Percentiles rank a stretch among this genome's conserved stretches.
Conservation (phyloP, 2,797 vertebrate genomes). For the Pterois miles region DNA sequence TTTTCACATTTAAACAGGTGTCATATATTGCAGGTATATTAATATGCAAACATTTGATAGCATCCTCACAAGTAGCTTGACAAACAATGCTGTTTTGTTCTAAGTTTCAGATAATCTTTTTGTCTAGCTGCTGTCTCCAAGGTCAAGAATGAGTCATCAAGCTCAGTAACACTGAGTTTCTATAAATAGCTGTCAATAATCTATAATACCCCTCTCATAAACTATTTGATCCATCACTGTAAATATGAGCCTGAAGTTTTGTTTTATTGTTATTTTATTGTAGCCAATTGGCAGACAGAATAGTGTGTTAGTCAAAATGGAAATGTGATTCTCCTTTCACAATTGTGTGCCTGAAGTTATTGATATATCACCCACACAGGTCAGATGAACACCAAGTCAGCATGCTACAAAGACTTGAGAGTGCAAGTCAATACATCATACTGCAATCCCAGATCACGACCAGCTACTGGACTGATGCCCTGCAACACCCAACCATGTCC, state of each 20-base stretch:
- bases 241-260: background rate
- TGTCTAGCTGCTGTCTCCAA: background rate
- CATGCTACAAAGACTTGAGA: conserved; percentile 87
- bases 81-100: background rate
- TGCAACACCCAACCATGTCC: conserved; percentile 89
- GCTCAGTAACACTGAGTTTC: background rate
- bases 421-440: conserved; percentile 86
- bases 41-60: conserved; percentile 6
- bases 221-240: background rate
- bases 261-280: background rate
- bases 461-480: conserved; percentile 78
- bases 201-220: background rate
- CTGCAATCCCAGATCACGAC: conserved; percentile 85
- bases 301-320: background rate
- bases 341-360: background rate
- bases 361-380: conserved; percentile 72
- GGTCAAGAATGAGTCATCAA: background rate
- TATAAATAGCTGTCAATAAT: background rate
- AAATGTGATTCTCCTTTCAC: background rate
- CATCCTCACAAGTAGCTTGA: background rate
- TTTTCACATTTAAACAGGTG: background rate
- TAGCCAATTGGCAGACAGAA: background rate
- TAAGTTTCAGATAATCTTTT: background rate
- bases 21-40: background rate
- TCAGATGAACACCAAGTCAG: conserved; percentile 85